Evolutionary conservation across 2,113 vertebrate species (phyloP), one percentile per base, ranked within the genome.

Genomic region (Camarhynchus parvulus): DNA sequence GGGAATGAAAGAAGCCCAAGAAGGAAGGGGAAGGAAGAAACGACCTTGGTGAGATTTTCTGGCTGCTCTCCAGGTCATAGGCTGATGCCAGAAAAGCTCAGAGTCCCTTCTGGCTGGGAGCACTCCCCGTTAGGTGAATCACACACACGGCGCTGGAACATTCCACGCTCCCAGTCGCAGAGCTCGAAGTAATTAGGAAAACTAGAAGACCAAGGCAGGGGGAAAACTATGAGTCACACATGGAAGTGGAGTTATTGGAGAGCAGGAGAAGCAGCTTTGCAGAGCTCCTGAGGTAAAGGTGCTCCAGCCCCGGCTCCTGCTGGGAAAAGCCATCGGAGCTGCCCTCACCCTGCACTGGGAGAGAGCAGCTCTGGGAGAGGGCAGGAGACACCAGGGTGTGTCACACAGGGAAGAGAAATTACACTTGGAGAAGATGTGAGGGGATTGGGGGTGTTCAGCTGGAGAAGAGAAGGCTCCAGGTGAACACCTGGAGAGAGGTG

Each of bases 11-110:
- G 64, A 55, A 76, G 46, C 35, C 56, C 37, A 41, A 59, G 75
- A 62, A 89, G 47, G 85, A 83, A 68, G 41, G 49, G 80, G 49
- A 81, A 66, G 83, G 49, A 70, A 80, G 74, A 63, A 95, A 89
- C 69, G 37, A 97, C 91, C 94, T 96, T 97, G 94, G 83, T 96
- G 96, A 94, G 94, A 24, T 91, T 94, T 93, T 64, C 88, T 97
- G 96, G 93, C 96, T 16, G 31, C 66, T 85, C 37, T 95, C 97
- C 96, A 97, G 90, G 94, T 90, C 21, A 12, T 33, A 42, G 84
- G 61, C 67, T 35, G 72, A 67, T 94, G 96, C 92, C 96, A 96
- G 93, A 95, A 96, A 85, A 78, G 39, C 92, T 95, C 63, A 0
- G 3, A 80, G 96, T 95, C 95, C 96, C 94, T 87, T 92, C 69